Conservation (phyloP, 2,113 vertebrate species). For the Petromus typicus region DNA sequence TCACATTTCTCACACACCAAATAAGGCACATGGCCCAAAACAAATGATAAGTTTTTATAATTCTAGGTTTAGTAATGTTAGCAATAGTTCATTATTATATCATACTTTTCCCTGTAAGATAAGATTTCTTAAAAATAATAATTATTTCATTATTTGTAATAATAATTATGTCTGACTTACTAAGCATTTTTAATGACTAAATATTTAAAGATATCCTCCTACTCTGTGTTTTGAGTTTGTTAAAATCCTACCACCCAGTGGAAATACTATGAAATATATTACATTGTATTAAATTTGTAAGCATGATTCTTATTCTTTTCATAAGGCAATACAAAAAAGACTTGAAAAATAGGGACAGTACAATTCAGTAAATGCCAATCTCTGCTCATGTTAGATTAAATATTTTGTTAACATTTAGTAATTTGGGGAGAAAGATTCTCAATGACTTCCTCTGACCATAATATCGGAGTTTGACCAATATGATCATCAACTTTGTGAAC, state of each 20-base stretch:
- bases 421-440: background rate
- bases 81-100: background rate
- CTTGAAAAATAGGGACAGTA: background rate
- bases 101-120: background rate
- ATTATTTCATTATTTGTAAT: constrained; percentile 1
- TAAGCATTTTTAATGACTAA: background rate
- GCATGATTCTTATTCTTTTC: constrained; percentile 17
- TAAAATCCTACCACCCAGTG: constrained; percentile 1
- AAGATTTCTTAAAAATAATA: constrained; percentile 21
- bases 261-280: background rate
- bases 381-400: background rate
- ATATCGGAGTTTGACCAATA: background rate
- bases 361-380: background rate
- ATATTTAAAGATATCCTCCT: background rate
- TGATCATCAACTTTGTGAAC: background rate
- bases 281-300: constrained; percentile 29
- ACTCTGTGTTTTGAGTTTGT: background rate
- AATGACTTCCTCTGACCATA: background rate
- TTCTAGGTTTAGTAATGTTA: background rate
- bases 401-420: constrained; percentile 52
- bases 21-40: background rate
- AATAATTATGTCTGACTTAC: background rate
- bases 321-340: background rate
- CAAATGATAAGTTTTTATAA: background rate
- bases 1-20: background rate